Conservation (phyloP, 2,113 vertebrate genomes). For the Alosa alosa region DNA sequence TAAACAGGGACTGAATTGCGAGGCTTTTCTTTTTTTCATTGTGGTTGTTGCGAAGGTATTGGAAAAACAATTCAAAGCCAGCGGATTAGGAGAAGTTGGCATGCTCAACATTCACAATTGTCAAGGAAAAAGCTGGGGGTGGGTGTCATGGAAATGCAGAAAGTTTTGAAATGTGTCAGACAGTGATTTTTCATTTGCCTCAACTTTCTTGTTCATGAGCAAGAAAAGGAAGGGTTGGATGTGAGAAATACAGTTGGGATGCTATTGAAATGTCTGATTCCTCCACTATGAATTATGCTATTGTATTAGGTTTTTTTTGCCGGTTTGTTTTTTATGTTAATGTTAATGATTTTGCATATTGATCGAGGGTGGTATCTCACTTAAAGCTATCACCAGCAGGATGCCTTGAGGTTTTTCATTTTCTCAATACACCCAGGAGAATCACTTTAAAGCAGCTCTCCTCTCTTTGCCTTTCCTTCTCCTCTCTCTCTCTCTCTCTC, state of each 20-base stretch:
- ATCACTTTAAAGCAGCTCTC: background rate
- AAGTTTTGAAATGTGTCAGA: background rate
- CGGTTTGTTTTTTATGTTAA: background rate
- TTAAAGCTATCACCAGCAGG: background rate
- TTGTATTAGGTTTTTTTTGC: background rate
- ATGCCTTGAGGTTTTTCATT: background rate
- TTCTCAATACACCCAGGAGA: conserved; percentile 4
- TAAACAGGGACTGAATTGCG: background rate
- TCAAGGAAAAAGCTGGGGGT: background rate
- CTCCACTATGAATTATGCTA: background rate
- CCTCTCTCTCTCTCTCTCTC: background rate
- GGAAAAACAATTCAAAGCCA: background rate
- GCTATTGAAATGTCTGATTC: background rate
- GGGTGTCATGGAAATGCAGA: background rate
- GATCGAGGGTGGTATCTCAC: background rate
- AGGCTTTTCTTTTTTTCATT: background rate
- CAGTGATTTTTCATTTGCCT: background rate
- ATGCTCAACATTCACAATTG: background rate
- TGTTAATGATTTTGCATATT: conserved; percentile 13
- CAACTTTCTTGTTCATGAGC: background rate
- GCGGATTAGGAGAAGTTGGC: background rate
- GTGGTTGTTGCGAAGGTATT: background rate
- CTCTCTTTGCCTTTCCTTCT: background rate
- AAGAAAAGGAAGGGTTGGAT: background rate
- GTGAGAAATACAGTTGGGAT: background rate